Conservation (phyloP, 2,113 vertebrate species). For the Erythrolamprus reginae region DNA sequence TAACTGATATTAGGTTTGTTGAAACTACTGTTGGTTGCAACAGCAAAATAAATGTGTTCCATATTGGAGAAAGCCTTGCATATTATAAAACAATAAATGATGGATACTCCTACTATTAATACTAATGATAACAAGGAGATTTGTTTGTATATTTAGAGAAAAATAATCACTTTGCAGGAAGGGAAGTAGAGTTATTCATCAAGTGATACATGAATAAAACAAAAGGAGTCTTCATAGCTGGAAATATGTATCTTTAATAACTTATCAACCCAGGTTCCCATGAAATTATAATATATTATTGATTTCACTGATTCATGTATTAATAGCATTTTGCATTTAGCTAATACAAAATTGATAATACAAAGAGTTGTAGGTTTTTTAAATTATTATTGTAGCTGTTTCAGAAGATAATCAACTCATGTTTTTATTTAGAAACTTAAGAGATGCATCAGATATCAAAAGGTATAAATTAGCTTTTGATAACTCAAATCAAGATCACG, state of each 20-base stretch:
- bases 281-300: slow-evolving; percentile 47
- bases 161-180: slow-evolving; percentile 29
- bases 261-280: slow-evolving; percentile 48
- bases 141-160: slow-evolving; percentile 26
- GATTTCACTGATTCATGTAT: slow-evolving; percentile 54
- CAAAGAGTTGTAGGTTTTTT: slow-evolving; percentile 50
- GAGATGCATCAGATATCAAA: slow-evolving; percentile 37
- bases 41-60: not conserved
- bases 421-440: slow-evolving; percentile 52
- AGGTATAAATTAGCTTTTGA: slow-evolving; percentile 44
- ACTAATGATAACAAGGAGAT: slow-evolving; percentile 13
- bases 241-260: slow-evolving; percentile 55
- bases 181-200: slow-evolving; percentile 34
- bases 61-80: not conserved
- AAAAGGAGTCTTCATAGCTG: slow-evolving; percentile 43
- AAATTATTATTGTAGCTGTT: slow-evolving; percentile 43
- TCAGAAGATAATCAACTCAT: slow-evolving; percentile 50
- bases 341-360: slow-evolving; percentile 55
- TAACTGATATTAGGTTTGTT: not conserved
- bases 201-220: slow-evolving; percentile 48
- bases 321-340: slow-evolving; percentile 57
- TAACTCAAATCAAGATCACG: slow-evolving; percentile 14
- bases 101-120: slow-evolving; percentile 1
- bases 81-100: slow-evolving; percentile 9
- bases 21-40: not conserved